Percentiles rank a stretch among this genome's conserved stretches.
Conservation (phyloP, 2,113 vertebrate species). For the Pyxicephalus adspersus region DNA sequence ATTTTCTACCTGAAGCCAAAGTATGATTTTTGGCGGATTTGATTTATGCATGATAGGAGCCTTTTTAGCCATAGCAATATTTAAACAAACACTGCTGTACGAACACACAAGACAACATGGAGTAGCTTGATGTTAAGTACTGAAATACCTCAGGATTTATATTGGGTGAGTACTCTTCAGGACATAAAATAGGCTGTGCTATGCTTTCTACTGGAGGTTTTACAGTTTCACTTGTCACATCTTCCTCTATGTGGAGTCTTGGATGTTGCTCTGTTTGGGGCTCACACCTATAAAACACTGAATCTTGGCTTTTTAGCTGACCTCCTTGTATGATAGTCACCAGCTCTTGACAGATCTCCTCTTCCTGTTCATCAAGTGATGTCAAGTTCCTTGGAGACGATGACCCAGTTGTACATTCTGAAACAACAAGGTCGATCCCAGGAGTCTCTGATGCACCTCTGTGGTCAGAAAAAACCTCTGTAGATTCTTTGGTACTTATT, state of each 20-base stretch:
- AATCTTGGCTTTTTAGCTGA: slow-evolving; percentile 60
- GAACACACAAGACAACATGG: slow-evolving; percentile 50
- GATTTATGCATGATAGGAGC: background rate
- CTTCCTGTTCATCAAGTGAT: slow-evolving; percentile 64
- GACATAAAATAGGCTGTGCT: slow-evolving; percentile 62
- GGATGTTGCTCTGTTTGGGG: slow-evolving; percentile 64
- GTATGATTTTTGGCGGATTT: no score
- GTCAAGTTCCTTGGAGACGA: slow-evolving; percentile 52
- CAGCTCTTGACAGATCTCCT: slow-evolving; percentile 66
- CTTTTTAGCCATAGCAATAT: background rate
- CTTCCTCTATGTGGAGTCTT: slow-evolving; percentile 86
- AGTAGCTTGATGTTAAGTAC: slow-evolving; percentile 55
- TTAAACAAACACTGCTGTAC: slow-evolving; percentile 32
- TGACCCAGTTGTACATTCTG: slow-evolving; percentile 30
- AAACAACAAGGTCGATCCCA: slow-evolving; percentile 44
- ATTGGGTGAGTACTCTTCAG: slow-evolving; percentile 66
- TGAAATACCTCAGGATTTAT: slow-evolving; percentile 79
- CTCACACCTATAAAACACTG: slow-evolving; percentile 54
- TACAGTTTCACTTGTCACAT: slow-evolving; percentile 65
- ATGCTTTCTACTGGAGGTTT: slow-evolving; percentile 59
- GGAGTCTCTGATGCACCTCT: slow-evolving; percentile 41
- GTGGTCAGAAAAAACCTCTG: slow-evolving; percentile 47
- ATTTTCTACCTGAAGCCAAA: no score
- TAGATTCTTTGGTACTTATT: slow-evolving; percentile 50
- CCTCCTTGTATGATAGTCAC: slow-evolving; percentile 60